Evolutionary conservation across 1,140 invertebrate genomes (phyloP), one percentile per base, ranked within the genome.

Genomic region (Aradophagus sp.): DNA sequence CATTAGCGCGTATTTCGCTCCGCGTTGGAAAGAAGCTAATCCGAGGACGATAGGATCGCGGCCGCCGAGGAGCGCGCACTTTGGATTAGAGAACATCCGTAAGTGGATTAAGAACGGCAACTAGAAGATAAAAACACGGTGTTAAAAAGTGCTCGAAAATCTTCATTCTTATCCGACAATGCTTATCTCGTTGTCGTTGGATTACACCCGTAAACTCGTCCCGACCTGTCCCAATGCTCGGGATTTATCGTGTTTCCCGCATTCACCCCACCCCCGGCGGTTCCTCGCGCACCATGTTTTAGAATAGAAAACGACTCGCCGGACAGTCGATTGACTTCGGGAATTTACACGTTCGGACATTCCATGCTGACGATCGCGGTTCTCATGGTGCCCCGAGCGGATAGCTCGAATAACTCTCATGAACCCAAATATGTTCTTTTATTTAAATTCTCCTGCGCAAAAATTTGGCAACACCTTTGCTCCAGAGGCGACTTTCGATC

Each of bases 201-300:
- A 79, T 79, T 75, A 75, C 75, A 76, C 62, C 45, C 29, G 44
- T 56, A 58, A 63, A 55, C 65, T 74, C 55, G 68, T 70, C 65
- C 47, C 73, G 70, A 74, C 67, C 58, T 70, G 67, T 70, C 58
- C 58, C 53, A 70, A 63, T 70, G 67, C 35, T 39, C 29, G 27
- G 45, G 53, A 70, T 70, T 70, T 70, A 70, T 69, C 56, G 55
- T 42, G 44, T 56, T 45, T 29, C 36, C 36, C 29, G 35, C 56
- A 35, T 44, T 50, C 56, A n/a, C 34, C 14, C 10, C 26, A 5
- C 11, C 12, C 38, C 35, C 53, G 6, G 14, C 11, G 7, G 13
- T 26, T 58, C 8, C 45, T 26, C 39, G 23, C 16, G 5, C 55
- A 11, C 27, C 35, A 39, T 48, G 42, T 61, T 63, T 48, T 45